A percentile compares a stretch with the other conserved stretches of the same genome.
These are phyloP conservation scores for Drosophila stalkeri DNA, from an alignment of 2,888 invertebrate species.

Conservation along the genomic window DNA sequence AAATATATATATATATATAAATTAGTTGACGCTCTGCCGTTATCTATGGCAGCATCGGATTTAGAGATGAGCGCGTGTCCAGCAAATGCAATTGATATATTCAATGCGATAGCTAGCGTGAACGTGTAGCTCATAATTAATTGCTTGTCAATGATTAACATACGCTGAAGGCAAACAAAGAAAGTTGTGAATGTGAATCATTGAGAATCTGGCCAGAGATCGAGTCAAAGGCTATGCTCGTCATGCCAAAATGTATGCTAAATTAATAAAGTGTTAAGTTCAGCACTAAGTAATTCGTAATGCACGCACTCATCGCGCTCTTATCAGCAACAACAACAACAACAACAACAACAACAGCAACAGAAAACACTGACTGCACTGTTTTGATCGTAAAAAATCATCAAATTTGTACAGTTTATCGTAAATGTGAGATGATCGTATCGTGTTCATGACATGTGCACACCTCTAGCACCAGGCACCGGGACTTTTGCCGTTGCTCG, in stretches of 20 bases:
- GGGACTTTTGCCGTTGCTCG: conserved; percentile 35
- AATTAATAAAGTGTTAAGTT: neutral
- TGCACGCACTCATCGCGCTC: neutral
- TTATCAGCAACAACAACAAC: neutral
- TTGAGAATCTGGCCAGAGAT: neutral
- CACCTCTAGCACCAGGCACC: conserved; percentile 45
- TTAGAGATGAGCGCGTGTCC: conserved; percentile 39
- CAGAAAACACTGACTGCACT: neutral
- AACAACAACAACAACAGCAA: neutral
- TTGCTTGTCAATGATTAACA: conserved; percentile 6
- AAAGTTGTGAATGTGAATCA: neutral
- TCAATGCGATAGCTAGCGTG: neutral
- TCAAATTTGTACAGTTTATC: neutral
- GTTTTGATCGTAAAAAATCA: conserved; percentile 1
- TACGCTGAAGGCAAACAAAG: conserved; percentile 17
- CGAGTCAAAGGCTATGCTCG: neutral
- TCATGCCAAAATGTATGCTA: conserved; percentile 9
- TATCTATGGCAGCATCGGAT: conserved; percentile 42
- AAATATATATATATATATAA: too few species aligned
- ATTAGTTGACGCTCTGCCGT: conserved; percentile 17
- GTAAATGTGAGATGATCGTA: conserved; percentile 1
- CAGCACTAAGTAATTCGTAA: neutral
- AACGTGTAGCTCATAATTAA: neutral
- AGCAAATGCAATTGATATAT: neutral
- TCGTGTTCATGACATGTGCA: conserved; percentile 13